Conservation (phyloP, 2,888 invertebrate genomes). For the Leuctra nigra region DNA sequence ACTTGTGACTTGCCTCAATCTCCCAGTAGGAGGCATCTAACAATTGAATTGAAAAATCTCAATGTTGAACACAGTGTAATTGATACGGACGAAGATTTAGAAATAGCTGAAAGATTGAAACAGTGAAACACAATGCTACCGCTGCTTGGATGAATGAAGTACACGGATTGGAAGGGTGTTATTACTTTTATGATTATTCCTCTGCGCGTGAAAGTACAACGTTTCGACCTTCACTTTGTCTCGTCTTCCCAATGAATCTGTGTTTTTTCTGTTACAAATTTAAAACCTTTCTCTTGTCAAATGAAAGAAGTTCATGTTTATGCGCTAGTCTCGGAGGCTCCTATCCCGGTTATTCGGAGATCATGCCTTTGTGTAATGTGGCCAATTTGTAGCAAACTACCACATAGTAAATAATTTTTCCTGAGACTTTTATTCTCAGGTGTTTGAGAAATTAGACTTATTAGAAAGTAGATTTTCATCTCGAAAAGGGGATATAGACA, state of each 20-base stretch:
- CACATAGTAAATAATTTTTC: too few relatives aligned
- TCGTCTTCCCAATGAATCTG: slow-evolving; percentile 5
- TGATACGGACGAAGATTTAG: too few relatives aligned
- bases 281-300: slow-evolving; percentile 16
- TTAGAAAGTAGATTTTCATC: too few relatives aligned
- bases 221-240: slow-evolving; percentile 6
- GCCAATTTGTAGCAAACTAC: too few relatives aligned
- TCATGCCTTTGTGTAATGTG: too few relatives aligned
- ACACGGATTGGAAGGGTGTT: slow-evolving; percentile 10
- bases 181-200: not conserved
- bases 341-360: too few relatives aligned
- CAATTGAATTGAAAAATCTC: not conserved
- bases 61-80: too few relatives aligned
- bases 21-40: not conserved
- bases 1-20: not conserved
- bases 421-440: too few relatives aligned
- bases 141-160: slow-evolving; percentile 4
- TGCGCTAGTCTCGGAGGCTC: too few relatives aligned
- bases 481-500: too few relatives aligned
- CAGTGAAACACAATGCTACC: slow-evolving; percentile 10
- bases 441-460: too few relatives aligned
- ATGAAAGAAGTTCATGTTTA: not conserved
- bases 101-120: not conserved
- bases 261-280: slow-evolving; percentile 3
- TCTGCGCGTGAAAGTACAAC: slow-evolving; percentile 5